Percentiles rank a stretch among this genome's conserved stretches.
These are phyloP conservation scores for Patella vulgata DNA, from an alignment of 1,140 invertebrate species.

Conservation along the genomic window DNA sequence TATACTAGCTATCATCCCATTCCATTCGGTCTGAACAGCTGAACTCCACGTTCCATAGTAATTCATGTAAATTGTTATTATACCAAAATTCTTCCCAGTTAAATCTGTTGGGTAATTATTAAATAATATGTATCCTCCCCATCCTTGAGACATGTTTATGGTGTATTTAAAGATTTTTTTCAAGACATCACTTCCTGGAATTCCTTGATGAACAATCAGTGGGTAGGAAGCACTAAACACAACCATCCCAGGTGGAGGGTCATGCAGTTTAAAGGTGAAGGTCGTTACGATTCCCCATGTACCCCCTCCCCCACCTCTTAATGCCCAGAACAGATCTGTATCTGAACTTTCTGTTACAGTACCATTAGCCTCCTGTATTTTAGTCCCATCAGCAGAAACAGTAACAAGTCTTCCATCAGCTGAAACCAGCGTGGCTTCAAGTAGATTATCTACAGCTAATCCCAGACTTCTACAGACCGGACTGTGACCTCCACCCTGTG, in stretches of 20 bases:
- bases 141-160: slow-evolving; percentile 7
- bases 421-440: slow-evolving; percentile 32
- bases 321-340: slow-evolving; percentile 48
- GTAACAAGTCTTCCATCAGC: slow-evolving; percentile 32
- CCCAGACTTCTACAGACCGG: slow-evolving; percentile 40
- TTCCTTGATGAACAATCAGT: background rate
- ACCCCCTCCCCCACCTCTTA: slow-evolving; percentile 48
- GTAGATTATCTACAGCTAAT: slow-evolving; percentile 47
- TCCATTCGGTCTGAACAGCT: slow-evolving; percentile 2
- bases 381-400: slow-evolving; percentile 7
- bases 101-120: background rate
- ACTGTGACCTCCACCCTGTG: slow-evolving; percentile 47
- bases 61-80: slow-evolving; percentile 2
- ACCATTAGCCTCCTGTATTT: slow-evolving; percentile 5
- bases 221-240: background rate
- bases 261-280: slow-evolving; percentile 39
- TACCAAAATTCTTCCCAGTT: background rate
- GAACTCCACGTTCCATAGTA: slow-evolving; percentile 20
- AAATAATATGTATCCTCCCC: slow-evolving; percentile 22
- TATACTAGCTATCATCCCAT: slow-evolving; percentile 8
- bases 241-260: slow-evolving; percentile 20
- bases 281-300: slow-evolving; percentile 41
- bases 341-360: background rate
- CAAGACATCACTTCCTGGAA: slow-evolving; percentile 7
- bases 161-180: slow-evolving; percentile 3